Evolutionary conservation across 1,140 invertebrate species (phyloP), one percentile per base, ranked within the genome.

Genomic region (Bombus consobrinus): DNA sequence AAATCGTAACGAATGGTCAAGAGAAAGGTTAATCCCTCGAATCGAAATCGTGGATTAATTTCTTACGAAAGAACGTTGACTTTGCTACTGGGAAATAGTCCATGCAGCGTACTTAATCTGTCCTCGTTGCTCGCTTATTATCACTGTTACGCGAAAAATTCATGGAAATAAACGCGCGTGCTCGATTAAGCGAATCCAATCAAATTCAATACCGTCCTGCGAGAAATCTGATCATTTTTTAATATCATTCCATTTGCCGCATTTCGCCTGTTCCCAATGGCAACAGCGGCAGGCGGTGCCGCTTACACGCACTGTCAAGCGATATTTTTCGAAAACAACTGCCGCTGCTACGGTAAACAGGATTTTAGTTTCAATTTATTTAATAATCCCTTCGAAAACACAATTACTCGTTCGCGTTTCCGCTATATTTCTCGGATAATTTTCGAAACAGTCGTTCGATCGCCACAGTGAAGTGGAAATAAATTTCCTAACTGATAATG

Each of bases 11-110:
- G 37, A 69, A 39, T 32, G 25, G 12, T 39, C 47, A 34, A 66
- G 62, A 59, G 78, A 88, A 64, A 64, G 6, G 47, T 85, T 66
- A 79, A 83, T 85, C 73, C 41, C 71, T n/a, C 39, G 71, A 25
- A 15, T 83, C 64, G 39, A 85, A 83, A 69, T 81, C 66, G 66
- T 66, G 72, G 69, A 88, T 83, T 77, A 88, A 88, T 84, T 76
- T 62, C 57, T 87, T 39, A 47, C 43, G 47, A 77, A 77, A 77
- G 80, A 85, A 83, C 74, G 81, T 87, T 78, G 74, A 75, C 71
- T 81, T 41, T 39, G 22, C 47, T 59, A 62, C 12, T 75, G n/a
- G 62, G 75, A 66, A 53, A 75, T 47, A 80, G 59, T 78, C 74
- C 62, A 18, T 41, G 47, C 18, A 53, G 66, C 41, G 76, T 68